Conservation (phyloP, 1,140 invertebrate genomes). For the Penaeus japonicus region DNA sequence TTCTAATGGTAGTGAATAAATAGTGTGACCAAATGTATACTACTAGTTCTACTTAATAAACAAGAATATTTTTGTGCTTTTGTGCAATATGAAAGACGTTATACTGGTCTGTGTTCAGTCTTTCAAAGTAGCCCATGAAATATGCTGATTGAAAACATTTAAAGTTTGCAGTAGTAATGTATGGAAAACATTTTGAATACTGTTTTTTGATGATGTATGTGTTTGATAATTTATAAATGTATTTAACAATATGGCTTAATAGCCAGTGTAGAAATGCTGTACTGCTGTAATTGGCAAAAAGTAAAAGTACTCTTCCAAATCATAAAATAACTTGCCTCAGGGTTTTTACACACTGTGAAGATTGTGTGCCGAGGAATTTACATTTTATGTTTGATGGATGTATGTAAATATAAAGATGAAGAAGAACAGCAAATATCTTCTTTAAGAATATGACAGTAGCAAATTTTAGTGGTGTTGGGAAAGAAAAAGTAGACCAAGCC, state of each 20-base stretch:
- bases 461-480: background rate
- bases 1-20: background rate
- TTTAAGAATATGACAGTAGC: too few relatives aligned
- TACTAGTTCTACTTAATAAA: background rate
- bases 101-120: slow-evolving; percentile 4
- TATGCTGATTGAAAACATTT: background rate
- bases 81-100: slow-evolving; percentile 20
- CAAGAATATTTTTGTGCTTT: background rate
- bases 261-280: too few relatives aligned
- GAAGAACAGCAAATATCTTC: too few relatives aligned
- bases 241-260: background rate
- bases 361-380: too few relatives aligned
- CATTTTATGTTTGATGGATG: background rate
- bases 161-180: background rate
- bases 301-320: too few relatives aligned
- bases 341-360: too few relatives aligned
- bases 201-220: background rate
- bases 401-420: background rate
- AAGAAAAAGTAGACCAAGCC: background rate
- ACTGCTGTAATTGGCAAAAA: too few relatives aligned
- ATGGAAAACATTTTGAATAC: background rate
- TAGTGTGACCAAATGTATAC: slow-evolving; percentile 25
- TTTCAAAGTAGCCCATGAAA: slow-evolving; percentile 29
- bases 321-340: too few relatives aligned
- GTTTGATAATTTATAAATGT: slow-evolving; percentile 15